phyloP scores from a whole-genome alignment of 1,140 invertebrate genomes.

The Venustaconcha ellipsiformis region DNA sequence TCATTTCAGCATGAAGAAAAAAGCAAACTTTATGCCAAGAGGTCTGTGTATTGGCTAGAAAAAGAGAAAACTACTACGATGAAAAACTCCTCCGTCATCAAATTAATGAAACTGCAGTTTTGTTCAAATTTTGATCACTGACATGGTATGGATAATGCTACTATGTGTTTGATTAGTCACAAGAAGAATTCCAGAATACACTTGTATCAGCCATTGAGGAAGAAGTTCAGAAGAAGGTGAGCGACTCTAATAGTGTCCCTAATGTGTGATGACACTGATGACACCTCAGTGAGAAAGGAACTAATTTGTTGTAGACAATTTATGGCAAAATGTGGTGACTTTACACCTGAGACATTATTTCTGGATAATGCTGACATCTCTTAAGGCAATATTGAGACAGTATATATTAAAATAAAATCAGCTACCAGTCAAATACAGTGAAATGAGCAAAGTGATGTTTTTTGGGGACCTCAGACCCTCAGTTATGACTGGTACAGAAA shows the following conservation, averaged over 20 bases:
- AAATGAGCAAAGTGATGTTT: constrained; percentile 13
- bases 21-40: not conserved
- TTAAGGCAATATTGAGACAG: constrained; percentile 10
- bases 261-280: constrained; percentile 13
- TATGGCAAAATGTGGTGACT: not conserved
- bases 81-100: not conserved
- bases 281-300: not conserved
- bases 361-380: constrained; percentile 12
- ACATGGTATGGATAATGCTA: constrained; percentile 4
- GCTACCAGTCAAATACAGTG: not conserved
- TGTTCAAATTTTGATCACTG: not conserved
- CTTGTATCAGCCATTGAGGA: not conserved
- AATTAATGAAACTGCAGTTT: constrained; percentile 1
- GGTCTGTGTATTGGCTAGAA: not conserved
- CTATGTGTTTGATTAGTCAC: not conserved
- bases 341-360: constrained; percentile 13
- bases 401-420: constrained; percentile 5
- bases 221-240: not conserved
- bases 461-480: constrained; percentile 2
- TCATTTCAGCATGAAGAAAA: not conserved
- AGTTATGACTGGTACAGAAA: constrained; percentile 5
- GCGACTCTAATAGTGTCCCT: not conserved
- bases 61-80: constrained; percentile 5
- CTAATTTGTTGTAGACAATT: not conserved
- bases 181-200: constrained; percentile 1